phyloP scores from a whole-genome alignment of 2,888 invertebrate genomes.

The Papilio demoleus region DNA sequence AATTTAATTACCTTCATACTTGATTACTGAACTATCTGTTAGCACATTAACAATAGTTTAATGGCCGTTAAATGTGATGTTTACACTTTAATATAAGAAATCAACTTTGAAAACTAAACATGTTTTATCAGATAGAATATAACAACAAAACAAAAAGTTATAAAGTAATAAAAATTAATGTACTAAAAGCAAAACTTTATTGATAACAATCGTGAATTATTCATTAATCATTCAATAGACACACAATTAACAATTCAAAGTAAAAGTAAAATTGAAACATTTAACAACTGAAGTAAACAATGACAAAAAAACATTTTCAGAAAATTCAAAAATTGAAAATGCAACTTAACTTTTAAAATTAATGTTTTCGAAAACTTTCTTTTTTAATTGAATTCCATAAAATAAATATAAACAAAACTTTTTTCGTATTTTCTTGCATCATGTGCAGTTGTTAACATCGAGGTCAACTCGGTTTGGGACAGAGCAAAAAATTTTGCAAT shows the following conservation, averaged over 20 bases:
- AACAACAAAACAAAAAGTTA: not conserved
- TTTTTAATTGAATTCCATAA: not conserved
- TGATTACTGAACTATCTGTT: too few relatives aligned
- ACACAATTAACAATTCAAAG: slow-evolving; percentile 5
- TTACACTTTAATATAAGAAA: too few relatives aligned
- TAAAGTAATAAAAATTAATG: not conserved
- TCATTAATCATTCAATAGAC: not conserved
- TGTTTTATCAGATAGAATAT: not conserved
- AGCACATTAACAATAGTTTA: too few relatives aligned
- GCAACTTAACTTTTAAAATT: not conserved
- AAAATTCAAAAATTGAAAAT: not conserved
- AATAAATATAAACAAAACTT: not conserved
- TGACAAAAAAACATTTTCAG: too few relatives aligned
- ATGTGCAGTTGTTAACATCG: slow-evolving; percentile 47
- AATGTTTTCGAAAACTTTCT: not conserved
- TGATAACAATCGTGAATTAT: not conserved
- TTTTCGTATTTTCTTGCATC: slow-evolving; percentile 10
- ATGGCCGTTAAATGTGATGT: too few relatives aligned
- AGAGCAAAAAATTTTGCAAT: slow-evolving; percentile 63
- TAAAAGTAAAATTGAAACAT: too few relatives aligned
- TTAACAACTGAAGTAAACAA: too few relatives aligned
- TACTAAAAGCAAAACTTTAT: not conserved
- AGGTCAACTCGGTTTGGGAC: slow-evolving; percentile 56
- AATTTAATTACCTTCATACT: too few relatives aligned
- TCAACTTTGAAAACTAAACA: too few relatives aligned